Evolutionary conservation across 2,113 vertebrate genomes (phyloP).

Genomic region (Pelecanoides urinatrix): DNA sequence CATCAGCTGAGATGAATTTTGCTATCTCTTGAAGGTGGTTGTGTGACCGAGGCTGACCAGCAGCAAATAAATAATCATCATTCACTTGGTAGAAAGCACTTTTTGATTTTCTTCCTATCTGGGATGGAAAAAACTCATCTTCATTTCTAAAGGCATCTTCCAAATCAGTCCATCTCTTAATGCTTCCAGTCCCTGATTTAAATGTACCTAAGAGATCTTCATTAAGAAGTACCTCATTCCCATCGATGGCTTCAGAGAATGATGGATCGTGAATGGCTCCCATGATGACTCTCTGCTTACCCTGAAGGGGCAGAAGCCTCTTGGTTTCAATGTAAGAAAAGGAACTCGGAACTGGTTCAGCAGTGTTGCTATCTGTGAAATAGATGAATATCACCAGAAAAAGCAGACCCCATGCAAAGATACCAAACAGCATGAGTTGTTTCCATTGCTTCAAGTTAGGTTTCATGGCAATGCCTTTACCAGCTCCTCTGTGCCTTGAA

Average conservation of each 20-base stretch:
- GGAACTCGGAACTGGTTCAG: conserved; percentile 80
- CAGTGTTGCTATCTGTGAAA: conserved; percentile 87
- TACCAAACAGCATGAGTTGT: conserved; percentile 87
- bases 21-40: conserved; percentile 24
- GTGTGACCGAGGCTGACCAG: conserved; percentile 42
- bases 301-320: conserved; percentile 84
- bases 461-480: conserved; percentile 85
- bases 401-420: conserved; percentile 91
- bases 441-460: conserved; percentile 95
- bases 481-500: conserved; percentile 51
- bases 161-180: conserved; percentile 61
- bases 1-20: not conserved
- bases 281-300: conserved; percentile 80
- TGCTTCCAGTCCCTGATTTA: conserved; percentile 7
- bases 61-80: conserved; percentile 67
- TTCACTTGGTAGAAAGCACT: conserved; percentile 57
- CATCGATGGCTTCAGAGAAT: conserved; percentile 57
- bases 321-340: conserved; percentile 86
- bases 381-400: conserved; percentile 92
- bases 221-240: conserved; percentile 42
- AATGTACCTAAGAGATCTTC: conserved; percentile 44
- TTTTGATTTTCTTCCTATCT: conserved; percentile 69
- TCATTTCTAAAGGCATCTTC: conserved; percentile 54
- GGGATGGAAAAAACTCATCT: conserved; percentile 65
- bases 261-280: conserved; percentile 76